A percentile compares a stretch with the other conserved stretches of the same genome.
Evolutionary conservation across 2,888 invertebrate species (phyloP).

Genomic region (Andrena praecox): DNA sequence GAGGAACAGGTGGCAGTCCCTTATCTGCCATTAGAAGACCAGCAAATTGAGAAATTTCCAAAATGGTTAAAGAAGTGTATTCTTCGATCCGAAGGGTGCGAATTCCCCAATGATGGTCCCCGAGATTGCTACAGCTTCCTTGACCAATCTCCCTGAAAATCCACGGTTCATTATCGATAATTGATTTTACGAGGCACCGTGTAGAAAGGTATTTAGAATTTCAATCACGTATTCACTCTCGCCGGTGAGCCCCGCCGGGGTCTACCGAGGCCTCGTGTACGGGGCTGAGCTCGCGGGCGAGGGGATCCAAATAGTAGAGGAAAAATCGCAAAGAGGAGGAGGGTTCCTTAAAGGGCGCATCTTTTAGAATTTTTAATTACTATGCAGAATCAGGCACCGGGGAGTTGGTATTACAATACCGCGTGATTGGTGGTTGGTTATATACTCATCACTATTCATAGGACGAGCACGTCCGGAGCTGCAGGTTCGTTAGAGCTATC

Average conservation of each 20-base stretch:
- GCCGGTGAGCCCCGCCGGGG: constrained; percentile 14
- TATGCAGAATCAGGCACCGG: constrained; percentile 66
- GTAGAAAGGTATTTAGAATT: constrained; percentile 43
- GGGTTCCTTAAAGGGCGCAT: neutral
- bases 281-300: neutral
- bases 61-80: too few relatives aligned
- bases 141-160: constrained; percentile 21
- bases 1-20: too few relatives aligned
- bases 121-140: neutral
- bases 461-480: constrained; percentile 71
- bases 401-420: constrained; percentile 62
- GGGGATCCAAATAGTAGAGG: neutral
- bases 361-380: constrained; percentile 72
- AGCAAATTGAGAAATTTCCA: too few relatives aligned
- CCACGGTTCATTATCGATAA: constrained; percentile 49
- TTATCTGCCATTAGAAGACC: too few relatives aligned
- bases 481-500: constrained; percentile 77
- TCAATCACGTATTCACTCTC: constrained; percentile 48
- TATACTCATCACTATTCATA: constrained; percentile 83
- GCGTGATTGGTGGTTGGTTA: constrained; percentile 76
- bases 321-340: neutral
- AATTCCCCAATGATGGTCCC: neutral
- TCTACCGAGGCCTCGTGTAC: neutral
- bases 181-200: constrained; percentile 40
- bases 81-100: neutral